Conservation (phyloP, 1,140 invertebrate species). For the Mamestra configurata region DNA sequence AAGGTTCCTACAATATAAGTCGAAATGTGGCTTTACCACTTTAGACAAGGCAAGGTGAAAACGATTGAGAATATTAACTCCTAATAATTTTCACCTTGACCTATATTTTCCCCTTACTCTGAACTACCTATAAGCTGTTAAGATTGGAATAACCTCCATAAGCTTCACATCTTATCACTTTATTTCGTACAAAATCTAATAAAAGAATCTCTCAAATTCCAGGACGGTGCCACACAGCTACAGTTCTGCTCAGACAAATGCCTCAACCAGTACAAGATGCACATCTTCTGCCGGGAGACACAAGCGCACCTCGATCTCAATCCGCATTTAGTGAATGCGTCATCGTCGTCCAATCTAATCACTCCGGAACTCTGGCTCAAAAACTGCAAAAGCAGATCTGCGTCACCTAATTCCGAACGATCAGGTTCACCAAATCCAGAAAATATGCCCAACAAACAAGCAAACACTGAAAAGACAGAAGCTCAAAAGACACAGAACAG, state of each 20-base stretch:
- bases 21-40: background rate
- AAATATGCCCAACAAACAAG: conserved; percentile 65
- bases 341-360: conserved; percentile 90
- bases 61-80: too few relatives aligned
- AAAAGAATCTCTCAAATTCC: conserved; percentile 67
- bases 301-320: conserved; percentile 96
- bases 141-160: too few relatives aligned
- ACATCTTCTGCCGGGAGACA: conserved; percentile 97
- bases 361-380: conserved; percentile 96
- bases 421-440: conserved; percentile 74
- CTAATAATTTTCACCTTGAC: too few relatives aligned
- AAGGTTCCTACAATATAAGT: too few relatives aligned
- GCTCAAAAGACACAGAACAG: conserved; percentile 59
- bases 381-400: conserved; percentile 92
- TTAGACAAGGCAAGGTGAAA: too few relatives aligned
- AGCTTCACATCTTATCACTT: background rate
- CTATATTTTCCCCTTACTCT: too few relatives aligned
- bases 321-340: conserved; percentile 89
- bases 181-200: background rate
- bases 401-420: conserved; percentile 87
- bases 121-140: too few relatives aligned
- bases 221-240: conserved; percentile 93
- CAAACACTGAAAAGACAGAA: conserved; percentile 71
- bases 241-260: conserved; percentile 97
- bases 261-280: conserved; percentile 98